Evolutionary conservation across 2,888 invertebrate genomes (phyloP).

Genomic region (Lordiphosa fenestrarum): DNA sequence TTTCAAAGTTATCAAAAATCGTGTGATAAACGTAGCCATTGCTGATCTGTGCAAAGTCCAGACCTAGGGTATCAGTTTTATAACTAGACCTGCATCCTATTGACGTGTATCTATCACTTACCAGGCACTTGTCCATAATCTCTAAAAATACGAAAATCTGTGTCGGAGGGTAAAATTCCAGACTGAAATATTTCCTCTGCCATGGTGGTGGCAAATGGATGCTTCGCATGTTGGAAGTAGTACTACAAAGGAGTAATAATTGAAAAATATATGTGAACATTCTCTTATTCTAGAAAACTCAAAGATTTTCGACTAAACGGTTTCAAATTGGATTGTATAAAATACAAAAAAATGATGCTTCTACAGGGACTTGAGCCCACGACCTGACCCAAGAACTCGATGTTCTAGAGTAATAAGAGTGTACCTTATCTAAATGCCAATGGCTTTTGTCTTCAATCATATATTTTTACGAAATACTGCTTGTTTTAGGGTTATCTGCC

Average conservation of each 20-base stretch:
- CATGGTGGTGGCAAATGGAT: slow-evolving; percentile 83
- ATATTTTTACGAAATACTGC: no score
- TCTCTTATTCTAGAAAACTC: no score
- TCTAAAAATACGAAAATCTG: slow-evolving; percentile 86
- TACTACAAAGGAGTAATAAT: slow-evolving; percentile 66
- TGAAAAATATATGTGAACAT: background rate
- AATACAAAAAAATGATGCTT: no score
- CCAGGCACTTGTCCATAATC: slow-evolving; percentile 84
- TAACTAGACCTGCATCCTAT: background rate
- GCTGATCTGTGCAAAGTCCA: slow-evolving; percentile 88
- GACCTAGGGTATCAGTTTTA: slow-evolving; percentile 80
- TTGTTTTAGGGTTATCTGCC: no score
- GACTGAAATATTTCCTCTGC: slow-evolving; percentile 85
- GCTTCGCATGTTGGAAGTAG: slow-evolving; percentile 81
- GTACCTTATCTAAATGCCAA: no score
- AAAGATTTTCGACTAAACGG: no score
- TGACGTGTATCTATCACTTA: slow-evolving; percentile 45
- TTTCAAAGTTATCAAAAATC: slow-evolving; percentile 84
- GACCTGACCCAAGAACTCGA: no score
- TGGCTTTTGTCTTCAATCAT: no score
- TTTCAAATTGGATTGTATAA: no score
- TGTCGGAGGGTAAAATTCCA: slow-evolving; percentile 85
- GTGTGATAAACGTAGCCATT: slow-evolving; percentile 91
- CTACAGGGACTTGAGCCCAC: no score
- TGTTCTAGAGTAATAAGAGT: no score